Percentiles rank a stretch among this genome's conserved stretches.
Evolutionary conservation across 2,113 vertebrate genomes (phyloP).

Genomic region (Paradoxurus hermaphroditus): DNA sequence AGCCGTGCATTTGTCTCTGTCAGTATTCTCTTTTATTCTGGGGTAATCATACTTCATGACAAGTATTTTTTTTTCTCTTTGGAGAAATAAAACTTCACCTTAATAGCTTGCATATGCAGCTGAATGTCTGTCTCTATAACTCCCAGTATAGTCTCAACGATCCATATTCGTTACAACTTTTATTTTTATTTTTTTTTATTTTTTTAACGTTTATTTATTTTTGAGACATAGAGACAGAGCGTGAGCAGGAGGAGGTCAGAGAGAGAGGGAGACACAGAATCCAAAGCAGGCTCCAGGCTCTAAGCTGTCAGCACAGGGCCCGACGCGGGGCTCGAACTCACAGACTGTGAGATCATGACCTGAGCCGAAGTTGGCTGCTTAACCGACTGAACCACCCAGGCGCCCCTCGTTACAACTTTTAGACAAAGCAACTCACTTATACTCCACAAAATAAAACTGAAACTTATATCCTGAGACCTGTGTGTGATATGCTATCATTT

Average conservation of each 20-base stretch:
- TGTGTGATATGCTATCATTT: neutral
- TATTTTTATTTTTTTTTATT: too few relatives aligned
- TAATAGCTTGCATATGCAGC: neutral
- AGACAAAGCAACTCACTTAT: neutral
- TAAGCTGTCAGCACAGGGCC: too few relatives aligned
- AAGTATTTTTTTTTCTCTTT: neutral
- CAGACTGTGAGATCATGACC: too few relatives aligned
- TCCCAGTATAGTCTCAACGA: neutral
- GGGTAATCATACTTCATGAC: neutral
- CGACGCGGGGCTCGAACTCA: too few relatives aligned
- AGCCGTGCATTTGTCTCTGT: neutral
- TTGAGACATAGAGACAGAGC: too few relatives aligned
- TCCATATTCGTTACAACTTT: neutral
- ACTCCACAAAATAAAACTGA: neutral
- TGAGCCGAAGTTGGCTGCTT: too few relatives aligned
- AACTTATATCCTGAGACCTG: neutral
- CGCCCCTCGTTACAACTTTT: neutral
- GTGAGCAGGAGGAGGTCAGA: too few relatives aligned
- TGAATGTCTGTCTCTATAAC: neutral
- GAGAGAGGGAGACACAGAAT: too few relatives aligned
- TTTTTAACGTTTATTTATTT: too few relatives aligned
- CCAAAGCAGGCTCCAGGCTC: too few relatives aligned
- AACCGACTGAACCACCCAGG: too few relatives aligned
- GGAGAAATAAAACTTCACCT: neutral
- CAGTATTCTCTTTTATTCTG: neutral